Percentiles rank a stretch among this genome's conserved stretches.
phyloP scores from a whole-genome alignment of 2,113 vertebrate genomes.

The Platysternon megacephalum region DNA sequence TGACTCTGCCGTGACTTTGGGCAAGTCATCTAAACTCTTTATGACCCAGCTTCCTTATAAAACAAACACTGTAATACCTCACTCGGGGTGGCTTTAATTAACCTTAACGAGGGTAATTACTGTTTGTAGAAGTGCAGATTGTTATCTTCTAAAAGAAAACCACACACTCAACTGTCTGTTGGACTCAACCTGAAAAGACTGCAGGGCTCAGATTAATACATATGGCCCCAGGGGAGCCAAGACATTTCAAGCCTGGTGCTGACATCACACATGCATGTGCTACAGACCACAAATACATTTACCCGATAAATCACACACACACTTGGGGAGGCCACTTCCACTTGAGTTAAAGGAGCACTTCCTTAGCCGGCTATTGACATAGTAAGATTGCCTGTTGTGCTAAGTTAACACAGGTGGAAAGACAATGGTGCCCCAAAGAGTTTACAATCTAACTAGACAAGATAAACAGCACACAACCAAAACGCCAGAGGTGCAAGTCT shows the following conservation, averaged over 20 bases:
- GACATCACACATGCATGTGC: neutral
- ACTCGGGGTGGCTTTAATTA: accelerated
- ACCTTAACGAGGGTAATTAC: neutral
- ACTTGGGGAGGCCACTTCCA: neutral
- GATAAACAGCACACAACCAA: neutral
- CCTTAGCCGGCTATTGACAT: neutral
- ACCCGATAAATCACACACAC: neutral
- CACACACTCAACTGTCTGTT: neutral
- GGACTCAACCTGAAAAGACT: neutral
- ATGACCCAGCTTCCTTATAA: accelerated
- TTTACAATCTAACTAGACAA: neutral
- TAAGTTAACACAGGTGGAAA: neutral
- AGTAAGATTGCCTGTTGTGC: neutral
- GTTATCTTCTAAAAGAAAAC: neutral
- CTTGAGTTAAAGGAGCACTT: neutral
- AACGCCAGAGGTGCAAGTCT: neutral
- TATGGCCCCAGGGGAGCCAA: neutral
- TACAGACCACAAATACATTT: neutral
- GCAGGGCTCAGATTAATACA: neutral
- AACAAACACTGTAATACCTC: neutral
- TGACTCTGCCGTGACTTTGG: neutral
- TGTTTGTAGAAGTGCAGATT: neutral
- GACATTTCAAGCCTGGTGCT: neutral
- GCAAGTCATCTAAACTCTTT: neutral
- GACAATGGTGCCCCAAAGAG: neutral